phyloP scores from a whole-genome alignment of 2,113 vertebrate species.

The Vicugna pacos region DNA sequence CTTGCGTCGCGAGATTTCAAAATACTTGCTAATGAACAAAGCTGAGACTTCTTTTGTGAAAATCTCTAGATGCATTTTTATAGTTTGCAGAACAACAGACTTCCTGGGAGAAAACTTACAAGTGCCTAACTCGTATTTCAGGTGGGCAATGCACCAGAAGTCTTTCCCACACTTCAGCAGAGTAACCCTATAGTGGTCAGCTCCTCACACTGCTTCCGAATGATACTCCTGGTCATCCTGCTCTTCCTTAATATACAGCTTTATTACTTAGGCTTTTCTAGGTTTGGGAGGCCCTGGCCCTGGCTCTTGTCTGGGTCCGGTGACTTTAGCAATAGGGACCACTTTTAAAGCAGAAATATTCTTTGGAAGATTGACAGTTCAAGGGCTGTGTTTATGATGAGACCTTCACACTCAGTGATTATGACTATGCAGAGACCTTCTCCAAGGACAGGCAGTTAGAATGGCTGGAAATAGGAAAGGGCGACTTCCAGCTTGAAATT shows the following conservation, averaged over 20 bases:
- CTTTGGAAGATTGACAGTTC: neutral
- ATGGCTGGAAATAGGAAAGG: conserved; percentile 19
- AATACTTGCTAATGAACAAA: conserved; percentile 34
- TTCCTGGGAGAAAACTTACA: neutral
- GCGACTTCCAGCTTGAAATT: neutral
- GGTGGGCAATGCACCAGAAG: neutral
- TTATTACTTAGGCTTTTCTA: conserved; percentile 1
- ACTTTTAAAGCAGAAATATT: conserved; percentile 23
- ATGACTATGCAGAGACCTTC: conserved; percentile 5
- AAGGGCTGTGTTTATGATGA: neutral
- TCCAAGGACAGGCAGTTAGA: neutral
- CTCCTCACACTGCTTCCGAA: neutral
- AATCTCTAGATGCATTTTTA: neutral
- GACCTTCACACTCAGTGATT: conserved; percentile 47
- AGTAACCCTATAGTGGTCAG: neutral
- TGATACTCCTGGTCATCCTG: neutral
- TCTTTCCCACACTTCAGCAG: conserved; percentile 1
- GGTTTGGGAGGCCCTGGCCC: neutral
- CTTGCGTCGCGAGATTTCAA: neutral
- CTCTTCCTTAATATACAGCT: neutral
- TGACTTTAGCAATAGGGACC: neutral
- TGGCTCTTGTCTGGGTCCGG: neutral
- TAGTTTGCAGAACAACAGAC: neutral
- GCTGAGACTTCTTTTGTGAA: neutral
- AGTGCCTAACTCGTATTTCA: neutral